These are phyloP conservation scores for Grallaria varia DNA, from an alignment of 2,113 vertebrate genomes.

Conservation along the genomic window DNA sequence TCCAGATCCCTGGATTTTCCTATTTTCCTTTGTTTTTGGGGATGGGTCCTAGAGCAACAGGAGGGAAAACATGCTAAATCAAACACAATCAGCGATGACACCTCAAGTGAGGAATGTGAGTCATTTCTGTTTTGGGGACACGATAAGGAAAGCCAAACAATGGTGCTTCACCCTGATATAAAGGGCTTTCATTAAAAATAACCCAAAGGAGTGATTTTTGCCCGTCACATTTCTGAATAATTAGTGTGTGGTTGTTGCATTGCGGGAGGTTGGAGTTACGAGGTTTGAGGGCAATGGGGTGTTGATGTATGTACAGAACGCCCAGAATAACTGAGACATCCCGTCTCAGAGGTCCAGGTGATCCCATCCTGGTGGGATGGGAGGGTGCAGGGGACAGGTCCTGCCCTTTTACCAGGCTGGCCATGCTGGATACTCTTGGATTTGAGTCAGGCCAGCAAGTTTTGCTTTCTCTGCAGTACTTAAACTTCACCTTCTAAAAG, in stretches of 20 bases:
- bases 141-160: neutral
- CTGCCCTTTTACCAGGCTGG: neutral
- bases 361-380: neutral
- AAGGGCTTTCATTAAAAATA: neutral
- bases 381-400: neutral
- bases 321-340: neutral
- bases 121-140: neutral
- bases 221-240: neutral
- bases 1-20: neutral
- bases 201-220: too few relatives aligned
- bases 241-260: neutral
- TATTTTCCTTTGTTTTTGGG: neutral
- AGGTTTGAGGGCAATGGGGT: neutral
- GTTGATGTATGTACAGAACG: neutral
- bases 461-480: neutral
- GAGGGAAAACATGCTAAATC: neutral
- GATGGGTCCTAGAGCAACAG: neutral
- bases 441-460: neutral
- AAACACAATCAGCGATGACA: neutral
- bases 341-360: neutral
- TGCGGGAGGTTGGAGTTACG: neutral
- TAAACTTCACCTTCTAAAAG: neutral
- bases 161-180: neutral
- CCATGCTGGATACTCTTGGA: rapidly evolving
- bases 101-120: rapidly evolving